Evolutionary conservation across 92 coral and sea anemone genomes (phyloP).

Genomic region (Palythoa grandis): DNA sequence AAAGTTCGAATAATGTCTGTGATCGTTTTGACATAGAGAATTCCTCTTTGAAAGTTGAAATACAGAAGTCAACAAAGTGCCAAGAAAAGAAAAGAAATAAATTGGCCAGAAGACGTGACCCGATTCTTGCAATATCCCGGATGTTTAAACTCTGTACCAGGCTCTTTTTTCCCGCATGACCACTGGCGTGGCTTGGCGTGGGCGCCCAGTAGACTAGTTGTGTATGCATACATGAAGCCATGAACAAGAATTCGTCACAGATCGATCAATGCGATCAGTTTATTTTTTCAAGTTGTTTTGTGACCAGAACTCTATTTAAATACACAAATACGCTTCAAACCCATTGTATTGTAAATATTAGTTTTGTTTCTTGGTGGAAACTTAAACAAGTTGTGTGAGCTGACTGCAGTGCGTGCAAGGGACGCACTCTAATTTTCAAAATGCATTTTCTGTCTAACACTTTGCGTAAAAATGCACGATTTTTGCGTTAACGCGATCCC

Average conservation of each 20-base stretch:
- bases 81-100: conserved; percentile 11
- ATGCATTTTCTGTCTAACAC: too few relatives aligned
- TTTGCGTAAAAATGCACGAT: too few relatives aligned
- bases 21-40: conserved; percentile 11
- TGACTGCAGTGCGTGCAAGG: too few relatives aligned
- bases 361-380: not conserved
- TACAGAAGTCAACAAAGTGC: conserved; percentile 5
- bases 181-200: conserved; percentile 16
- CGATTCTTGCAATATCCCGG: too few relatives aligned
- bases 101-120: conserved; percentile 20
- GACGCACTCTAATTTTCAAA: too few relatives aligned
- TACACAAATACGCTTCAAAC: not conserved
- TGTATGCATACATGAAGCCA: conserved; percentile 27
- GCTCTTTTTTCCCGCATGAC: conserved; percentile 20
- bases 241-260: not conserved
- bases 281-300: conserved; percentile 12
- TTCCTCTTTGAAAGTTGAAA: too few relatives aligned
- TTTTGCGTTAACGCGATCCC: too few relatives aligned
- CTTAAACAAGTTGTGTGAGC: conserved; percentile 1
- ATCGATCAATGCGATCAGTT: conserved; percentile 8
- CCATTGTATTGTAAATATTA: not conserved
- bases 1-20: not conserved
- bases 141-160: too few relatives aligned
- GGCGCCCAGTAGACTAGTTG: conserved; percentile 23
- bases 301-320: conserved; percentile 3